These are phyloP conservation scores for Irena cyanogastra DNA, from an alignment of 2,113 vertebrate genomes.

Conservation along the genomic window DNA sequence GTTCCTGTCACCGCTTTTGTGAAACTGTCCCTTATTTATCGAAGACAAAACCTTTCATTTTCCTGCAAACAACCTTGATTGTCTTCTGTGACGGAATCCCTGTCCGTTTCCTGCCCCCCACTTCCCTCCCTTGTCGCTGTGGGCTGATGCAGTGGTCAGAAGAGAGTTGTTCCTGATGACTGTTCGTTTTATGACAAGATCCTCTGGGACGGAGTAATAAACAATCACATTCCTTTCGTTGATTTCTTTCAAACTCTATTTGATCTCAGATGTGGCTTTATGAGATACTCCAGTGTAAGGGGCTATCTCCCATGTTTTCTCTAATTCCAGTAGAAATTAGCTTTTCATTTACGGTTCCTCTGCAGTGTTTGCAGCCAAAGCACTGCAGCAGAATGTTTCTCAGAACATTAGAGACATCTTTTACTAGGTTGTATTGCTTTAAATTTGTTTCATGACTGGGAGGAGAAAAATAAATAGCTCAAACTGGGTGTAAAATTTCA, in stretches of 20 bases:
- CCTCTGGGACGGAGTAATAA: neutral
- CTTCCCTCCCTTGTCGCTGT: neutral
- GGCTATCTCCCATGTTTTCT: neutral
- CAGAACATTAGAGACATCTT: neutral
- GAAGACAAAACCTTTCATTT: neutral
- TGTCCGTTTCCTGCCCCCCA: neutral
- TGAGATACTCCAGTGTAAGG: neutral
- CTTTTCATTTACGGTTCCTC: slow-evolving; percentile 29
- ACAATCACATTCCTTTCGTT: neutral
- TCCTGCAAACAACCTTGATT: neutral
- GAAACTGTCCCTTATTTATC: neutral
- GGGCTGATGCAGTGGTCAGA: slow-evolving; percentile 25
- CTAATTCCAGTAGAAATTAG: neutral
- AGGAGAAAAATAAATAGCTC: neutral
- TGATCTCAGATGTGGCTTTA: neutral
- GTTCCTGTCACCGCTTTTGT: neutral
- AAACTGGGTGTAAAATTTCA: neutral
- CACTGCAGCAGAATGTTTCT: slow-evolving; percentile 26
- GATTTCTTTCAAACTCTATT: neutral
- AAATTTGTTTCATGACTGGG: neutral
- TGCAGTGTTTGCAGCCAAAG: neutral
- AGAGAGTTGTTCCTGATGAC: slow-evolving; percentile 32
- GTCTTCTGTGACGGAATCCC: neutral
- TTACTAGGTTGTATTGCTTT: neutral
- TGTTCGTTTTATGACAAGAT: slow-evolving; percentile 5